Evolutionary conservation across 2,888 invertebrate species (phyloP), one percentile per base, ranked within the genome.

Genomic region (Noctua fimbriata): DNA sequence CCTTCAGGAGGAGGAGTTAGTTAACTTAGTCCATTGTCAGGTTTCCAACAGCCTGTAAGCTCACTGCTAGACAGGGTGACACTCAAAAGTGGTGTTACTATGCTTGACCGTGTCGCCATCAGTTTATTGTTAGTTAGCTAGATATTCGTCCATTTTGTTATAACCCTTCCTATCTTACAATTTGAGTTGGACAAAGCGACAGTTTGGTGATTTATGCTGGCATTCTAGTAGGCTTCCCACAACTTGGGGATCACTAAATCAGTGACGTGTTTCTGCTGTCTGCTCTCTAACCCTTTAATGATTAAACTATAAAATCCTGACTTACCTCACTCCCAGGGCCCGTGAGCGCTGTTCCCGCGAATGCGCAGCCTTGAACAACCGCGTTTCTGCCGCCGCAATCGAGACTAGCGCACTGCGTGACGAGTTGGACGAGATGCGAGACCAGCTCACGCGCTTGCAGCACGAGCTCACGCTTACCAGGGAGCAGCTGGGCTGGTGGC

Each of bases 401-500:
- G 91, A 91, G 84, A 83, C 87, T 16, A 44, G 69, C 75, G 87
- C 52, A 65, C 83, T 89, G 66, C 89, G 84, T 47, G 86, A 60
- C 0, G 85, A 88, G 76, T 86, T 93, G 79, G 80, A 70, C 36
- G 87, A 80, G 81, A 89, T 93, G 87, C 92, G 92, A 69, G 88
- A 18, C 0, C 86, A 92, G 81, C 88, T 93, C 67, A 80, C 82
- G 32, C 82, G 85, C 18, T 86, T 92, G 76, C 88, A 89, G 76
- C 79, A 49, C 0, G 91, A 94, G 79, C 93, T 96, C 47, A 66
- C 55, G 0, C 47, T 60, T 83, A 92, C 94, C 5, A 80, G 88
- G 73, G 93, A 93, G 58, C 95, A 94, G 89, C 94, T 95, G 21
- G 93, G 90, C 81, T 95, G 95, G 94, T 95, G 96, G 95, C 96